phyloP scores from a whole-genome alignment of 2,797 vertebrate genomes.

The Carapus acus region DNA sequence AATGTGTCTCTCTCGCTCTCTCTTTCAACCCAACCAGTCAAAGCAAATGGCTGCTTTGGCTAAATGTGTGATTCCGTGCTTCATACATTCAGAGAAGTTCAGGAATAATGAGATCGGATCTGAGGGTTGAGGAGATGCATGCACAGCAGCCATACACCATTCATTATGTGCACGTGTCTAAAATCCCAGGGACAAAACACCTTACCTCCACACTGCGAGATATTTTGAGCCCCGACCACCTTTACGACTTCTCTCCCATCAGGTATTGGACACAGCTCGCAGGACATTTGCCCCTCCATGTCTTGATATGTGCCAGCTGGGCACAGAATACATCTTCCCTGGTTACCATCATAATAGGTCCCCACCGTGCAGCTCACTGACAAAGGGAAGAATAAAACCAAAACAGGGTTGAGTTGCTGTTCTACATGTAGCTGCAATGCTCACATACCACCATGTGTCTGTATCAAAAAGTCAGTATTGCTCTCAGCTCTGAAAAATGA shows the following conservation, averaged over 20 bases:
- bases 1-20: too few species aligned
- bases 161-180: too few species aligned
- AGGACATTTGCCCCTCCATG: conserved; percentile 82
- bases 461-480: not conserved
- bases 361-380: conserved; percentile 80
- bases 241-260: conserved; percentile 71
- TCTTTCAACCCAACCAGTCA: too few species aligned
- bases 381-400: conserved; percentile 33
- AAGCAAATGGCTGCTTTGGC: too few species aligned
- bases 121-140: too few species aligned
- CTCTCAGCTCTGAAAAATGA: conserved; percentile 11
- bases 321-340: conserved; percentile 78
- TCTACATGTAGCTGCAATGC: not conserved
- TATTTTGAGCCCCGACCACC: conserved; percentile 71
- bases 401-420: conserved; percentile 3
- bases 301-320: conserved; percentile 82
- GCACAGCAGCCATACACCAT: too few species aligned
- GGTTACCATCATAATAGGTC: conserved; percentile 72
- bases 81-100: too few species aligned
- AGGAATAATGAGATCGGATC: too few species aligned
- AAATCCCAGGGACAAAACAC: not conserved
- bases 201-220: conserved; percentile 83
- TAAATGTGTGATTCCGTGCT: too few species aligned
- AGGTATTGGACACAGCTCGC: conserved; percentile 75
- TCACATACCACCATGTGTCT: not conserved